Base-by-base conservation (phyloP, 2,888 invertebrate species). In the Koerneria pararmatus region DNA sequence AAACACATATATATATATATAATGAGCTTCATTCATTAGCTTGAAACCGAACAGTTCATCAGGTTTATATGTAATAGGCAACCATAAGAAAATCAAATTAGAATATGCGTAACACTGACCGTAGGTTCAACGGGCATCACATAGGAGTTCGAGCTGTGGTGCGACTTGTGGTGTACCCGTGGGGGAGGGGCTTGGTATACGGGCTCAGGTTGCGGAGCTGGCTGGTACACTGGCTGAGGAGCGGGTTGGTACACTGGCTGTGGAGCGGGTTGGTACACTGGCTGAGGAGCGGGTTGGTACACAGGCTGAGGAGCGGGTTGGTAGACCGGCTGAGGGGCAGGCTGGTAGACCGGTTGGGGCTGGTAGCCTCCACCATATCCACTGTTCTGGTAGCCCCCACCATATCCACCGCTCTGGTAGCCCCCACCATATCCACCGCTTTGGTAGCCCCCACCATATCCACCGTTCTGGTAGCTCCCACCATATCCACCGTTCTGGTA, bases 141-240 rank as follows among this genome's bases (percentile, higher is more conserved):
- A 32, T 61, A 61, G 29, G 41, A n/a, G 15, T 29, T 8, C 48
- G 46, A 49, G 22, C 48, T 46, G 32, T 49, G 46, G 32, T 61
- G 48, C 15, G 46, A 35, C 22, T 24, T 35, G 8, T 29, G 61
- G 46, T 11, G 11, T 11, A n/a, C 46, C 46, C 19, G 46, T 41
- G 11, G 46, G 32, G 56, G 6, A 15, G 19, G 11, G 3, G 48
- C 31, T 48, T 61, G 61, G n/a, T 46, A 48, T 29, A 24, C 46
- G 24, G 61, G 19, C 11, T 41, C 11, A n/a, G 46, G 11, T 15
- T 15, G 11, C 46, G 46, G 46, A n/a, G 11, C 11, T 11, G 46
- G 46, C 46, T 11, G 11, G 46, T 11, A 41, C 11, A 15, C 11
- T 41, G 46, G 11, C 46, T 41, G 49, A 15, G 22, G 5, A 1